These are phyloP conservation scores for Drosophila sucinea DNA, from an alignment of 1,140 invertebrate species.

Conservation along the genomic window DNA sequence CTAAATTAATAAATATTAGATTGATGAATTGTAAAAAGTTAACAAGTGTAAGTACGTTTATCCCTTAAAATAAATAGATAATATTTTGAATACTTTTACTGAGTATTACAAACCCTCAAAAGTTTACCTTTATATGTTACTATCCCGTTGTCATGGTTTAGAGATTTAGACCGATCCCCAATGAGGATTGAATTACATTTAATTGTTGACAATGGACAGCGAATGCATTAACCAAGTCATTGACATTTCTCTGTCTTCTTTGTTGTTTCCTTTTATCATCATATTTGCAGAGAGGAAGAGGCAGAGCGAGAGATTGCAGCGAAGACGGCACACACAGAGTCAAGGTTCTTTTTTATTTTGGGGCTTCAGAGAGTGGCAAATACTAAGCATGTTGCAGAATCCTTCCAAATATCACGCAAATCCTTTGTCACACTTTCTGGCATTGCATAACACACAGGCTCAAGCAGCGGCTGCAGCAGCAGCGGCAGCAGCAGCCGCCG, in stretches of 20 bases:
- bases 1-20: too few species aligned
- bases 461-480: slow-evolving; percentile 42
- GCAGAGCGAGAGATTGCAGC: background rate
- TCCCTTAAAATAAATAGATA: too few species aligned
- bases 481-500: slow-evolving; percentile 25
- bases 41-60: too few species aligned
- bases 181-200: slow-evolving; percentile 57
- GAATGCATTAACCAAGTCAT: slow-evolving; percentile 54
- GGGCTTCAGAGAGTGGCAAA: slow-evolving; percentile 42
- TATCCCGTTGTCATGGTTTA: slow-evolving; percentile 32
- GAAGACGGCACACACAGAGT: background rate
- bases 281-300: slow-evolving; percentile 30
- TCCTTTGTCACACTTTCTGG: slow-evolving; percentile 82
- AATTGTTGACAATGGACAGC: slow-evolving; percentile 58
- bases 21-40: too few species aligned
- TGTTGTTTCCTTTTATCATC: slow-evolving; percentile 32
- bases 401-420: slow-evolving; percentile 83
- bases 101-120: background rate
- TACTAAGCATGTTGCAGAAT: slow-evolving; percentile 82
- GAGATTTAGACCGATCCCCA: slow-evolving; percentile 15
- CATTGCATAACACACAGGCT: slow-evolving; percentile 80
- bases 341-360: slow-evolving; percentile 31
- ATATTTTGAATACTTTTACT: too few species aligned
- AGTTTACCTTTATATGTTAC: background rate
- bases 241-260: slow-evolving; percentile 48